Percentiles rank a stretch among this genome's conserved stretches.
These are phyloP conservation scores for Meles meles DNA, from an alignment of 2,113 vertebrate species.

Conservation along the genomic window DNA sequence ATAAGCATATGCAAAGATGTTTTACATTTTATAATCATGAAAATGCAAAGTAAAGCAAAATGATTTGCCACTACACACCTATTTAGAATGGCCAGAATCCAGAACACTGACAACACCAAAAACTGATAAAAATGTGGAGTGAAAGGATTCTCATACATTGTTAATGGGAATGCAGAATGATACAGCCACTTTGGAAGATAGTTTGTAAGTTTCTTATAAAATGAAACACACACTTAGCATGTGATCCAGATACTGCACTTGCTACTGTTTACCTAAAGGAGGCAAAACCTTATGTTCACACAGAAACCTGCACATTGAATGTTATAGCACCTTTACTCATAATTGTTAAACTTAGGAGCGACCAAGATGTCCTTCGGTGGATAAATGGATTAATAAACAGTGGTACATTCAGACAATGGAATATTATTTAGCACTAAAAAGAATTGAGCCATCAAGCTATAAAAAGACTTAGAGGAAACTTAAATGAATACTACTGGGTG, in stretches of 20 bases:
- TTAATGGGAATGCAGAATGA: not conserved
- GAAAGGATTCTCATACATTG: not conserved
- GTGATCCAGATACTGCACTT: not conserved
- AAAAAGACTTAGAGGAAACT: not conserved
- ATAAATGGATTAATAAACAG: not conserved
- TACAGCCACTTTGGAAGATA: not conserved
- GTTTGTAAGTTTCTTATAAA: not conserved
- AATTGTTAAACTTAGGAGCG: not conserved
- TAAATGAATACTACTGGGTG: not conserved
- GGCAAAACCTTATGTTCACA: not conserved
- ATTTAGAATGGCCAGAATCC: not conserved
- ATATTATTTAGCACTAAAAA: not conserved
- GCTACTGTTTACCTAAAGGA: not conserved
- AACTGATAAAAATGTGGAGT: not conserved
- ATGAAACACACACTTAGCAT: not conserved
- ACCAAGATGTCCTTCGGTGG: not conserved
- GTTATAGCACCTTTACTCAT: not conserved
- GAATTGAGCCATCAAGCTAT: not conserved
- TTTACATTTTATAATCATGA: not conserved
- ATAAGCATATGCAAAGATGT: not conserved
- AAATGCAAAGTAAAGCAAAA: not conserved
- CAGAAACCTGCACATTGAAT: not conserved
- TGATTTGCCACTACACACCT: not conserved
- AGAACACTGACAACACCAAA: not conserved
- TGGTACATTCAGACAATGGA: not conserved